phyloP scores from a whole-genome alignment of 2,888 invertebrate genomes.

The Rhorus exstirpatorius region DNA sequence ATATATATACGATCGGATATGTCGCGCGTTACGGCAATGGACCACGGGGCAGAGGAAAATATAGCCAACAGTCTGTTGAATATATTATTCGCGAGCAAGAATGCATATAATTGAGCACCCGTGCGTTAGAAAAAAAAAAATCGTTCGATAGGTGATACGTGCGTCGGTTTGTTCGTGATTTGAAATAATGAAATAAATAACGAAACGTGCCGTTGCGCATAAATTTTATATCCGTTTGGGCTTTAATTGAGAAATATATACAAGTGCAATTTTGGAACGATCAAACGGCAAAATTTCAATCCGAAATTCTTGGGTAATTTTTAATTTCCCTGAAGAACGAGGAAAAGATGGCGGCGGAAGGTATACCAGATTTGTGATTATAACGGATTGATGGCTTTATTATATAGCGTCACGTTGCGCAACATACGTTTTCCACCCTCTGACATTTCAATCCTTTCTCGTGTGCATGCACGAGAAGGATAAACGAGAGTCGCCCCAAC shows the following conservation, averaged over 20 bases:
- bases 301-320: too few species aligned
- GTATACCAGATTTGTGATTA: conserved; percentile 40
- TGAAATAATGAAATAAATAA: conserved; percentile 6
- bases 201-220: not conserved
- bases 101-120: conserved; percentile 11
- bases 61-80: conserved; percentile 16
- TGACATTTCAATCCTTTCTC: conserved; percentile 73
- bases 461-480: conserved; percentile 16
- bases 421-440: conserved; percentile 76
- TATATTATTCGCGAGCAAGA: conserved; percentile 44
- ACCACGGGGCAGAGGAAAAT: conserved; percentile 27
- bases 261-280: too few species aligned
- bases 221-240: not conserved
- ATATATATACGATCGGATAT: conserved; percentile 32
- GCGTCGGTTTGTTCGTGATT: conserved; percentile 1
- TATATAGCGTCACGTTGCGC: conserved; percentile 72
- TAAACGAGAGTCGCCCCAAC: conserved; percentile 36
- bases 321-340: too few species aligned
- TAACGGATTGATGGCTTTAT: conserved; percentile 76
- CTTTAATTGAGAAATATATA: not conserved
- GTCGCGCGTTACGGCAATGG: conserved; percentile 45
- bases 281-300: not conserved
- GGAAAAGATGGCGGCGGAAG: conserved; percentile 14
- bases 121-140: conserved; percentile 20
- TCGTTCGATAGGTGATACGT: conserved; percentile 29